Percentiles rank a stretch among this genome's conserved stretches.
Evolutionary conservation across 2,113 vertebrate species (phyloP).

Genomic region (Cochlearius cochlearius): DNA sequence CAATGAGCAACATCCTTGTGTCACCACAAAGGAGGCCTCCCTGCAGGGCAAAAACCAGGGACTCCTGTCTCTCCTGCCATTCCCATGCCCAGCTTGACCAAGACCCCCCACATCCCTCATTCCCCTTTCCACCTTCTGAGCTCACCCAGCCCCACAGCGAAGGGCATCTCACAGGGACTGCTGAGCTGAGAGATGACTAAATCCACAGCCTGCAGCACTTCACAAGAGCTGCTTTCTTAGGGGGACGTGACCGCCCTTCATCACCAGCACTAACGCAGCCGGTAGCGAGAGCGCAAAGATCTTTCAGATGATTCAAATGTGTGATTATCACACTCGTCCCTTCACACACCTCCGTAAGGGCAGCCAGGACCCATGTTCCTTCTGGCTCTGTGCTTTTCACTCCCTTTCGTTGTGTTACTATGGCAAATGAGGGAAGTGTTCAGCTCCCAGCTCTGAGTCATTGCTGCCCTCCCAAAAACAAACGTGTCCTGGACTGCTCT

Average conservation of each 20-base stretch:
- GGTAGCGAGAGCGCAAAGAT: accelerated
- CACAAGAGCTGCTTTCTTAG: neutral
- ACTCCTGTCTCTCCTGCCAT: neutral
- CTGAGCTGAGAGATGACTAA: neutral
- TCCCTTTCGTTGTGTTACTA: neutral
- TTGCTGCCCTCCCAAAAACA: neutral
- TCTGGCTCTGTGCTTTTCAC: neutral
- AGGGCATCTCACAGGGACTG: neutral
- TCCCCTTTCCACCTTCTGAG: neutral
- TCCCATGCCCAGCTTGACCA: accelerated
- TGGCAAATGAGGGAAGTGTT: neutral
- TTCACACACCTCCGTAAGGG: neutral
- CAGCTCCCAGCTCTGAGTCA: conserved; percentile 15
- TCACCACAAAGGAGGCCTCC: neutral
- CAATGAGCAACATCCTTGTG: neutral
- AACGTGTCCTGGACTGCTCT: neutral
- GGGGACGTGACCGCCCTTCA: accelerated
- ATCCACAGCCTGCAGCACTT: accelerated
- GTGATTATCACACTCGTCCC: neutral
- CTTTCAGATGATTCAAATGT: neutral
- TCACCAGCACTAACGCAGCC: accelerated
- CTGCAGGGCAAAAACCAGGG: neutral
- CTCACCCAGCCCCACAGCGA: neutral
- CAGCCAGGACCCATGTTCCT: neutral
- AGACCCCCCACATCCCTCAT: accelerated